Evolutionary conservation across 2,797 vertebrate genomes (phyloP).

Genomic region (Lepus townsendii): DNA sequence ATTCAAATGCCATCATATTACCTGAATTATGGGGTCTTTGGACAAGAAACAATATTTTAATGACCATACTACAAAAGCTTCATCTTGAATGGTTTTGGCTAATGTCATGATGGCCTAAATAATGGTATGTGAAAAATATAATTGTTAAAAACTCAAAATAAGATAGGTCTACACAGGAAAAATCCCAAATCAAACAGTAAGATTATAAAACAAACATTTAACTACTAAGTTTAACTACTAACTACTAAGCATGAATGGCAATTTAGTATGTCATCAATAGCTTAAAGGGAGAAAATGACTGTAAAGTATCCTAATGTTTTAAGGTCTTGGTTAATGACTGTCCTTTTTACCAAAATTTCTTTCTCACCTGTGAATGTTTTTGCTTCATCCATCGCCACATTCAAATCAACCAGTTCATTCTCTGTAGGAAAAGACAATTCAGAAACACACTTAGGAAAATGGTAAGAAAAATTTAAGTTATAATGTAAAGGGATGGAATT

Average conservation of each 20-base stretch:
- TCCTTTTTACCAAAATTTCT: background rate
- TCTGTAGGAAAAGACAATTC: constrained; percentile 72
- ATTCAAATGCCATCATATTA: background rate
- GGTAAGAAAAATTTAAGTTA: background rate
- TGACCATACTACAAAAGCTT: background rate
- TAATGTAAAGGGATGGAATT: constrained; percentile 21
- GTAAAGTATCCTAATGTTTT: background rate
- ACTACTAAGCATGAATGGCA: background rate
- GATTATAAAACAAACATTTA: constrained; percentile 47
- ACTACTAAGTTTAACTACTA: background rate
- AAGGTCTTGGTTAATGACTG: constrained; percentile 38
- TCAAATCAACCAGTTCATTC: constrained; percentile 68
- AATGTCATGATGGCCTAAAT: constrained; percentile 3
- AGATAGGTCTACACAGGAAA: background rate
- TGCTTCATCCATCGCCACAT: constrained; percentile 52
- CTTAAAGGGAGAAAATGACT: constrained; percentile 29
- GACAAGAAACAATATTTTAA: background rate
- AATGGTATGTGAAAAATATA: constrained; percentile 25
- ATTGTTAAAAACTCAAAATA: background rate
- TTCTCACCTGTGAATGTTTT: constrained; percentile 73
- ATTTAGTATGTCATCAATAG: background rate
- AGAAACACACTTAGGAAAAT: constrained; percentile 37
- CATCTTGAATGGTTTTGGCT: background rate
- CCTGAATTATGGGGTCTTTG: background rate
- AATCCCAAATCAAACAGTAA: constrained; percentile 19